These are phyloP conservation scores for Tangara arthus DNA, from an alignment of 2,797 vertebrate genomes.

Conservation along the genomic window DNA sequence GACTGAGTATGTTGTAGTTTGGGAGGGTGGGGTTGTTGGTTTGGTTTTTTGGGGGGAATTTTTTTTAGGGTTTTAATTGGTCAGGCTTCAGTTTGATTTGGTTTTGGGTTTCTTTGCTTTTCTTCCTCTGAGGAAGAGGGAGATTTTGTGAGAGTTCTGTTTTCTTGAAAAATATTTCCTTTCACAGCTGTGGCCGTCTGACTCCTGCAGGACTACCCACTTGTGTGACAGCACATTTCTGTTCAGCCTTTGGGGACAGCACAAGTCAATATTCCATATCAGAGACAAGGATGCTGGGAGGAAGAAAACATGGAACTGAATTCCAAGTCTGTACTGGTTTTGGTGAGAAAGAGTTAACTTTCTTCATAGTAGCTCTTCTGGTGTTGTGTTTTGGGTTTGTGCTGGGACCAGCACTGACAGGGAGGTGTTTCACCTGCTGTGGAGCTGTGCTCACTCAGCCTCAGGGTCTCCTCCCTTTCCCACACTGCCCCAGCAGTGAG, in stretches of 20 bases:
- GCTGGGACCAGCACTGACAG: background rate
- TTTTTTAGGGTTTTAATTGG: background rate
- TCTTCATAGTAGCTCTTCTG: fast-evolving
- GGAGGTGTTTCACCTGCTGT: background rate
- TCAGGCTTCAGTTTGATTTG: background rate
- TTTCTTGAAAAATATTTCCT: background rate
- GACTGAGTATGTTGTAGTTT: background rate
- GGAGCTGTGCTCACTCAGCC: background rate
- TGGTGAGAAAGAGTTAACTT: background rate
- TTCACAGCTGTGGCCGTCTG: background rate
- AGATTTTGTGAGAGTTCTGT: background rate
- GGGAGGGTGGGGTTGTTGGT: fast-evolving
- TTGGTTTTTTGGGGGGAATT: fast-evolving
- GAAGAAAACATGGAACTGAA: background rate
- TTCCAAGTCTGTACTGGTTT: background rate
- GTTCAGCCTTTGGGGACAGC: background rate
- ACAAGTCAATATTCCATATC: background rate
- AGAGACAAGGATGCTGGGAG: background rate
- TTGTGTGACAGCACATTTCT: background rate
- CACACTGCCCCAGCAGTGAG: fast-evolving
- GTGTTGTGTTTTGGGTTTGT: background rate
- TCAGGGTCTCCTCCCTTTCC: background rate
- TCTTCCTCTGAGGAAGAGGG: background rate
- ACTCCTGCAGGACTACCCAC: background rate
- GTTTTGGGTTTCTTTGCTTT: background rate